phyloP scores from a whole-genome alignment of 2,797 vertebrate species.

The Phyllotis vaccarum region DNA sequence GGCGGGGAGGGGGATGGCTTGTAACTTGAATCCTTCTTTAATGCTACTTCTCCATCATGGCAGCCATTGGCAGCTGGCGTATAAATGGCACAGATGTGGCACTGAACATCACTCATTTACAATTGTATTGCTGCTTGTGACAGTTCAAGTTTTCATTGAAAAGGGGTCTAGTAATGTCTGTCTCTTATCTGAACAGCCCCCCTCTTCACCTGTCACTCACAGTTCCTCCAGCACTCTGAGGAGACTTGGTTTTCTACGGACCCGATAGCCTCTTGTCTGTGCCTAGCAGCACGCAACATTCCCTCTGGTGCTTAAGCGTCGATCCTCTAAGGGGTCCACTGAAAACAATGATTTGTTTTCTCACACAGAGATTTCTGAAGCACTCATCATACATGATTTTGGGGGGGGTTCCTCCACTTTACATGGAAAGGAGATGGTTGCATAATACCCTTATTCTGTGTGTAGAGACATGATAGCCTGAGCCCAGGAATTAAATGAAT shows the following conservation, averaged over 20 bases:
- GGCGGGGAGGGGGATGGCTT: neutral
- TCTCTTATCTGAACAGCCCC: conserved; percentile 66
- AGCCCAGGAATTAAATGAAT: conserved; percentile 53
- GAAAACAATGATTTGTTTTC: conserved; percentile 60
- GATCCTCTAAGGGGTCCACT: conserved; percentile 25
- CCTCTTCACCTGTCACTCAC: conserved; percentile 71
- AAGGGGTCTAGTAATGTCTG: conserved; percentile 60
- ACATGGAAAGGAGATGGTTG: conserved; percentile 39
- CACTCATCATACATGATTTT: neutral
- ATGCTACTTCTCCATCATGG: conserved; percentile 36
- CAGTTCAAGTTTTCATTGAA: conserved; percentile 75
- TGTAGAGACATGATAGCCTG: conserved; percentile 12
- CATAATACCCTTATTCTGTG: conserved; percentile 22
- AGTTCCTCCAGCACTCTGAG: conserved; percentile 8
- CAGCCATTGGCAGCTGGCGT: conserved; percentile 57
- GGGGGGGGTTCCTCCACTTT: neutral
- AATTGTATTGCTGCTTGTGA: conserved; percentile 71
- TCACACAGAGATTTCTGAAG: conserved; percentile 51
- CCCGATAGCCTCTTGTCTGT: conserved; percentile 27
- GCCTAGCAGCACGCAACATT: conserved; percentile 68
- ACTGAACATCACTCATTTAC: conserved; percentile 63
- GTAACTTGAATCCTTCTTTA: conserved; percentile 41
- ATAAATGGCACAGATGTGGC: conserved; percentile 30
- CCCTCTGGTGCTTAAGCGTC: conserved; percentile 65
- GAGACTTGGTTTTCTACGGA: conserved; percentile 31